A percentile compares a stretch with the other conserved stretches of the same genome.
Evolutionary conservation across 1,140 invertebrate genomes (phyloP).

Genomic region (Nephotettix cincticeps): DNA sequence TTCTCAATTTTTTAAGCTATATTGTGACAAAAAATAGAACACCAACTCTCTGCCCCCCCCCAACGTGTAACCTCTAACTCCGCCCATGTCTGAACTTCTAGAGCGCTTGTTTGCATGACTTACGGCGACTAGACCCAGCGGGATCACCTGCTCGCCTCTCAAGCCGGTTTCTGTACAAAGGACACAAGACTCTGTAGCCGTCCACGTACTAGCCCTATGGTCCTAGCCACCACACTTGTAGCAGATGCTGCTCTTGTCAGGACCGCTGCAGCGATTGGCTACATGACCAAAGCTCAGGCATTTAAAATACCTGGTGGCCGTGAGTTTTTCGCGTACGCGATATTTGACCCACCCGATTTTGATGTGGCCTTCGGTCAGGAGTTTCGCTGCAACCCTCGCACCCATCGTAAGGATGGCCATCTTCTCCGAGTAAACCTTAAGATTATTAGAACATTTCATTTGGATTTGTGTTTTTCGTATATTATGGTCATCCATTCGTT

Average conservation of each 20-base stretch:
- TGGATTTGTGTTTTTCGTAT: too few relatives aligned
- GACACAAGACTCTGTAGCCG: too few relatives aligned
- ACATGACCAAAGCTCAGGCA: not conserved
- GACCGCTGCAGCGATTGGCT: not conserved
- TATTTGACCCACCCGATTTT: not conserved
- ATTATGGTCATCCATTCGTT: too few relatives aligned
- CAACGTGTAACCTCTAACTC: too few relatives aligned
- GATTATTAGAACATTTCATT: too few relatives aligned
- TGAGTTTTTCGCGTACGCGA: not conserved
- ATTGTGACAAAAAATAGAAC: too few relatives aligned
- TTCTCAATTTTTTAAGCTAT: too few relatives aligned
- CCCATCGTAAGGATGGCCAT: too few relatives aligned
- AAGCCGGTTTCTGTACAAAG: not conserved
- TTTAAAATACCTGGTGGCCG: not conserved
- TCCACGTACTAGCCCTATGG: not conserved
- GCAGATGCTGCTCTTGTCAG: not conserved
- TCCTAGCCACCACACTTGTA: not conserved
- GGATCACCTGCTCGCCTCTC: not conserved
- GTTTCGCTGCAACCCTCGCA: not conserved
- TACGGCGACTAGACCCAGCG: too few relatives aligned
- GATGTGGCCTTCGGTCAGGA: not conserved
- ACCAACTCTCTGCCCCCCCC: too few relatives aligned
- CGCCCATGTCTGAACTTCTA: too few relatives aligned
- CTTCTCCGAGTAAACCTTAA: too few relatives aligned
- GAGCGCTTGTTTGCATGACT: not conserved